These are phyloP conservation scores for Coenobita brevimanus DNA, from an alignment of 1,140 invertebrate species.

Conservation along the genomic window DNA sequence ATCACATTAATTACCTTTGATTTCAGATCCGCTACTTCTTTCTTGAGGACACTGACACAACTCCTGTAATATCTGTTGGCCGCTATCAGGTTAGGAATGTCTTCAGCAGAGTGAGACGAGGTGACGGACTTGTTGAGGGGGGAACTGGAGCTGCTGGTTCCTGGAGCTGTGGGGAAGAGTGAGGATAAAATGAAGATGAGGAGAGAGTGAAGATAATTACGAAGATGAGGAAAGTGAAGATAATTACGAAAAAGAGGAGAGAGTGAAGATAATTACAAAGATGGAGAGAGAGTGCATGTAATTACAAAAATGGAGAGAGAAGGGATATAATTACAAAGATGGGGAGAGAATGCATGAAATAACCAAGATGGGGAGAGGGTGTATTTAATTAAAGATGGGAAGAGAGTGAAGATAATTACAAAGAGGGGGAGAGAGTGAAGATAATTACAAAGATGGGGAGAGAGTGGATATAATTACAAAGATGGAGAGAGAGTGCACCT, in stretches of 20 bases:
- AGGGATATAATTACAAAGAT: too few species aligned
- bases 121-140: slow-evolving; percentile 17
- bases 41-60: slow-evolving; percentile 31
- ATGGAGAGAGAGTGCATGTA: too few species aligned
- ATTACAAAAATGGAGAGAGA: too few species aligned
- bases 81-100: slow-evolving; percentile 15
- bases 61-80: slow-evolving; percentile 35
- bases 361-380: too few species aligned
- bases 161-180: neutral
- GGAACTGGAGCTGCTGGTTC: neutral
- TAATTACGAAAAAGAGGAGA: slow-evolving; percentile 26
- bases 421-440: neutral
- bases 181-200: too few species aligned
- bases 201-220: neutral
- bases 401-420: too few species aligned
- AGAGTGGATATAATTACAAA: too few species aligned
- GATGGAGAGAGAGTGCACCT: too few species aligned
- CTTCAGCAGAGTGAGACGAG: slow-evolving; percentile 21
- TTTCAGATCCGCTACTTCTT: slow-evolving; percentile 42
- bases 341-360: too few species aligned
- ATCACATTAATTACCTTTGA: slow-evolving; percentile 43
- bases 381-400: too few species aligned
- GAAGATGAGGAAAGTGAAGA: neutral
- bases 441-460: slow-evolving; percentile 22
- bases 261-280: too few species aligned